These are phyloP conservation scores for Monopterus albus DNA, from an alignment of 2,113 vertebrate species.

Conservation along the genomic window DNA sequence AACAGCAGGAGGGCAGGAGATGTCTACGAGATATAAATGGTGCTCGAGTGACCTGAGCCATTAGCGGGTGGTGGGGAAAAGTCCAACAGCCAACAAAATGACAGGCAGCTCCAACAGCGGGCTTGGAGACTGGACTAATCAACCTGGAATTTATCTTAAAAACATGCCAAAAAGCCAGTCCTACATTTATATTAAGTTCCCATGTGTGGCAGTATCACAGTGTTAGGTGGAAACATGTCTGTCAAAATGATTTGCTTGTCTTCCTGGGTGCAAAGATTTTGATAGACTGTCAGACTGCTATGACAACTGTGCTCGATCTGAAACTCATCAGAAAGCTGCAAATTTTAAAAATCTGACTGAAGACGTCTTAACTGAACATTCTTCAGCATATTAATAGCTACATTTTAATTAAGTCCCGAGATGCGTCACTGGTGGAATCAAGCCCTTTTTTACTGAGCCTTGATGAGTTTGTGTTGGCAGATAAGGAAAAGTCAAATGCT, in stretches of 20 bases:
- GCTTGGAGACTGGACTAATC: not conserved
- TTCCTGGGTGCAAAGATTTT: not conserved
- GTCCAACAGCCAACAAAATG: constrained; percentile 7
- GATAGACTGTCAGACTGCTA: not conserved
- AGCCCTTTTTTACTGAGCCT: not conserved
- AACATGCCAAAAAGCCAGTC: too few relatives aligned
- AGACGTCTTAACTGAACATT: not conserved
- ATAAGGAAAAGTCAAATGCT: constrained; percentile 2
- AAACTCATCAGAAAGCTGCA: not conserved
- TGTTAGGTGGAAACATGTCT: not conserved
- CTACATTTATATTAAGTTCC: not conserved
- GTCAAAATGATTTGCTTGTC: not conserved
- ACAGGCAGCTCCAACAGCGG: not conserved
- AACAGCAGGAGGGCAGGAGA: constrained; percentile 37
- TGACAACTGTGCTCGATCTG: not conserved
- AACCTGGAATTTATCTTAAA: not conserved
- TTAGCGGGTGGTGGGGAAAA: constrained; percentile 11
- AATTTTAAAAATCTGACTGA: too few relatives aligned
- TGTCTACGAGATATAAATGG: constrained; percentile 55
- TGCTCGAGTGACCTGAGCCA: constrained; percentile 21
- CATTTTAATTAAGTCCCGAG: not conserved
- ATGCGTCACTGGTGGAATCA: not conserved
- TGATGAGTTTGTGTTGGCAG: constrained; percentile 7
- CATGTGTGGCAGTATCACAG: not conserved
- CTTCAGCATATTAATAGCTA: not conserved